These are phyloP conservation scores for Chionodraco myersi DNA, from an alignment of 2,113 vertebrate species.

Conservation along the genomic window DNA sequence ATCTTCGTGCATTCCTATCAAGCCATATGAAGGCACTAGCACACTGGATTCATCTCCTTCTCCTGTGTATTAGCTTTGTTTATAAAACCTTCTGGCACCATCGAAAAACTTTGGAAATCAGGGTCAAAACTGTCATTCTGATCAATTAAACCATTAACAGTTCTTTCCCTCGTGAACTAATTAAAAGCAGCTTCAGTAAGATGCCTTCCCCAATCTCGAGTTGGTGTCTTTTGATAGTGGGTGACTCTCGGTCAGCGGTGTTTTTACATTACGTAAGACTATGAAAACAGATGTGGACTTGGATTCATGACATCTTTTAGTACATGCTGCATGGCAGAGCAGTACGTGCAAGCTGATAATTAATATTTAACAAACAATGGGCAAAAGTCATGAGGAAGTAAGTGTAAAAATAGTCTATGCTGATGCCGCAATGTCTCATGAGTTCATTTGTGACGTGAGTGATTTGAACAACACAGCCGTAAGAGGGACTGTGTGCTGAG, in stretches of 20 bases:
- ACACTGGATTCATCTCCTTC: not conserved
- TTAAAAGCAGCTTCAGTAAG: not conserved
- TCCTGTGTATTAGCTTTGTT: not conserved
- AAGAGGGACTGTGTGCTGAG: not conserved
- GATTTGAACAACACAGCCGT: not conserved
- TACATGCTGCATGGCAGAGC: not conserved
- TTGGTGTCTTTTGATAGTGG: not conserved
- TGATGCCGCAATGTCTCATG: not conserved
- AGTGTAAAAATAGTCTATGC: not conserved
- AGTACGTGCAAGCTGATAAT: not conserved
- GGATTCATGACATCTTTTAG: not conserved
- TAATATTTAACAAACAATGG: constrained; percentile 47
- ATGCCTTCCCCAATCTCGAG: not conserved
- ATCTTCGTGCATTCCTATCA: not conserved
- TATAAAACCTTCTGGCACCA: not conserved
- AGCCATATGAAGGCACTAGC: not conserved
- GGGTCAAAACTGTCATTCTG: not conserved
- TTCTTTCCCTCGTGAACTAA: not conserved
- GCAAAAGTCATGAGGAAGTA: constrained; percentile 13
- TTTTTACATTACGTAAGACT: not conserved
- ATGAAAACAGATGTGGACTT: not conserved
- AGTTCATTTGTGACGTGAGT: constrained; percentile 22
- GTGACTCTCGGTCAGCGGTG: not conserved
- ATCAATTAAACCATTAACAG: not conserved
- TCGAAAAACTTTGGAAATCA: not conserved